Conservation (phyloP, 2,888 invertebrate species). For the Seladonia tumulorum region DNA sequence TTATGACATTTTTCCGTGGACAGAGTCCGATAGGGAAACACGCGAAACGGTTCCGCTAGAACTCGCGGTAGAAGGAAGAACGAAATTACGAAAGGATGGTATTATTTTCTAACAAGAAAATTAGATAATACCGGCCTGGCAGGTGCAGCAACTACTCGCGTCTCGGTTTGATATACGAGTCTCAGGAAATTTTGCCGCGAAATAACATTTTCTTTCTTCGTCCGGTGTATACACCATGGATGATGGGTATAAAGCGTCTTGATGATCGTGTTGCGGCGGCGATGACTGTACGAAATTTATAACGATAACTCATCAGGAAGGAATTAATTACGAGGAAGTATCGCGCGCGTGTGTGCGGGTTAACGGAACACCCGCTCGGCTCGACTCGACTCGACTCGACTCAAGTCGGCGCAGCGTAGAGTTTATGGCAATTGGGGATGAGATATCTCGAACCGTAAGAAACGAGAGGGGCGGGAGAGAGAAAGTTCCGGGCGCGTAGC, state of each 20-base stretch:
- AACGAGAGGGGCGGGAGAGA: background rate
- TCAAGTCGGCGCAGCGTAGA: background rate
- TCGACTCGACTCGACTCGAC: background rate
- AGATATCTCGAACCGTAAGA: constrained; percentile 4
- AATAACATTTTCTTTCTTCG: background rate
- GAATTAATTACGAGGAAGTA: constrained; percentile 6
- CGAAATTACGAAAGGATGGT: background rate
- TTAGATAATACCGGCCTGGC: background rate
- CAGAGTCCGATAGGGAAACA: constrained; percentile 6
- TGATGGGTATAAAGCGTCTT: background rate
- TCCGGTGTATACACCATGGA: background rate
- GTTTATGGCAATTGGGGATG: constrained; percentile 11
- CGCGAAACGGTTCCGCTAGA: background rate
- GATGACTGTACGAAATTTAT: background rate
- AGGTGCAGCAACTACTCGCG: background rate
- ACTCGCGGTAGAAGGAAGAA: background rate
- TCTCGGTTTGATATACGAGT: background rate
- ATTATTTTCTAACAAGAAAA: constrained; percentile 2
- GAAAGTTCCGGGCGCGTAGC: background rate
- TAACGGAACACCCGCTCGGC: background rate
- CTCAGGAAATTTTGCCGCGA: background rate
- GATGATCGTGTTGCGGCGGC: background rate
- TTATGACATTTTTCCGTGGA: constrained; percentile 27
- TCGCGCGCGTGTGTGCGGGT: background rate
- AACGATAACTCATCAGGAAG: background rate